Conservation (phyloP, 2,797 vertebrate species). For the Malurus splendens region DNA sequence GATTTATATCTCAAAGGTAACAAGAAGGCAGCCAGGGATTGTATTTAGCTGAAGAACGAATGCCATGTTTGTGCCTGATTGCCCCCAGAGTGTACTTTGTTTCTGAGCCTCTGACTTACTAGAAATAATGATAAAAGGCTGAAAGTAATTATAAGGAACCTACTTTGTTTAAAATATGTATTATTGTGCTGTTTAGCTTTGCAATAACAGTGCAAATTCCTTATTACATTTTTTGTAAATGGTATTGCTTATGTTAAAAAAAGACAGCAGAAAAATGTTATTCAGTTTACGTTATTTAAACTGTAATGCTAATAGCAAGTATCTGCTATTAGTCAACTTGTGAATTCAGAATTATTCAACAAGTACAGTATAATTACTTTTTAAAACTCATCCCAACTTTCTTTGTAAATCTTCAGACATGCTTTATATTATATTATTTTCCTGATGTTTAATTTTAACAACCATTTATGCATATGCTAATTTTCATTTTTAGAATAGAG, state of each 20-base stretch:
- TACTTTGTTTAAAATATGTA: background rate
- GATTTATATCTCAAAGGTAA: constrained; percentile 15
- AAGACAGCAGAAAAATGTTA: background rate
- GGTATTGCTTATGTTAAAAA: background rate
- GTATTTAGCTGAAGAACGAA: constrained; percentile 11
- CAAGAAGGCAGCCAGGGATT: background rate
- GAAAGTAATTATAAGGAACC: background rate
- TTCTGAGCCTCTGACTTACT: background rate
- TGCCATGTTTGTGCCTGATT: background rate
- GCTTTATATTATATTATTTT: background rate
- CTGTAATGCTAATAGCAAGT: background rate
- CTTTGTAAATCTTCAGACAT: background rate
- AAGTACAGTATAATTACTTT: constrained; percentile 16
- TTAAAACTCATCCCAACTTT: background rate
- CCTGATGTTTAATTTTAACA: background rate
- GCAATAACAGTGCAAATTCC: constrained; percentile 12
- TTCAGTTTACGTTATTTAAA: background rate
- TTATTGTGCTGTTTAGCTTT: background rate
- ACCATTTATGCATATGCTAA: background rate
- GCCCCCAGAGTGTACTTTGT: background rate
- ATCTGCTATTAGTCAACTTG: background rate
- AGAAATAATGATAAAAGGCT: background rate
- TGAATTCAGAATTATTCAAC: background rate
- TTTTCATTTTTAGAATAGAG: background rate
- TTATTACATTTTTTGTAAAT: background rate